Percentiles rank a stretch among this genome's conserved stretches.
Evolutionary conservation across 1,140 invertebrate species (phyloP).

Genomic region (Dinoponera quadriceps): DNA sequence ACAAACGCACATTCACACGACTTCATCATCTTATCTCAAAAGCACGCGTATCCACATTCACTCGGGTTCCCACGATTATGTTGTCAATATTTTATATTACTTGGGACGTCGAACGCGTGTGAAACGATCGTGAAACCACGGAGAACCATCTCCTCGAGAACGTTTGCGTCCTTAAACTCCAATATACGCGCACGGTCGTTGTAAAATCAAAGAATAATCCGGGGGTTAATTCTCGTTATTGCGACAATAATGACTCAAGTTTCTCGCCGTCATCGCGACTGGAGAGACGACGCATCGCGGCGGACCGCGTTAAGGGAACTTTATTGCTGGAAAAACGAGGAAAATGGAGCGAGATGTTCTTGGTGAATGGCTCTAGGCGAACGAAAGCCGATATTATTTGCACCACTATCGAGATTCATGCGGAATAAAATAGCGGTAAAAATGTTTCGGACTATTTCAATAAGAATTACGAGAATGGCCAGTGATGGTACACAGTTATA

Average conservation of each 20-base stretch:
- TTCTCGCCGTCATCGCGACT: not conserved
- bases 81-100: constrained; percentile 27
- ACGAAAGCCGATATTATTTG: constrained; percentile 63
- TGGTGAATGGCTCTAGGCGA: constrained; percentile 42
- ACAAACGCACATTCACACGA: not conserved
- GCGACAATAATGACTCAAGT: constrained; percentile 30
- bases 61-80: not conserved
- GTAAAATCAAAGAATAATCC: constrained; percentile 22
- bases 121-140: not conserved
- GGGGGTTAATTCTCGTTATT: constrained; percentile 33
- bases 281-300: constrained; percentile 4
- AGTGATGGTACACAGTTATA: constrained; percentile 49
- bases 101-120: not conserved
- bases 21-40: not conserved
- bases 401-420: constrained; percentile 54
- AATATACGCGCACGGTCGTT: constrained; percentile 4
- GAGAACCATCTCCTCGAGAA: not conserved
- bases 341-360: constrained; percentile 56
- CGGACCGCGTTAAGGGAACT: constrained; percentile 33
- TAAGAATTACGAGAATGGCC: constrained; percentile 49
- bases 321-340: constrained; percentile 47
- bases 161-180: not conserved
- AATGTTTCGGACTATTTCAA: constrained; percentile 53
- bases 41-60: not conserved
- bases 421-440: constrained; percentile 48